phyloP scores from a whole-genome alignment of 2,888 invertebrate genomes.

The Choristoneura rosaceana region DNA sequence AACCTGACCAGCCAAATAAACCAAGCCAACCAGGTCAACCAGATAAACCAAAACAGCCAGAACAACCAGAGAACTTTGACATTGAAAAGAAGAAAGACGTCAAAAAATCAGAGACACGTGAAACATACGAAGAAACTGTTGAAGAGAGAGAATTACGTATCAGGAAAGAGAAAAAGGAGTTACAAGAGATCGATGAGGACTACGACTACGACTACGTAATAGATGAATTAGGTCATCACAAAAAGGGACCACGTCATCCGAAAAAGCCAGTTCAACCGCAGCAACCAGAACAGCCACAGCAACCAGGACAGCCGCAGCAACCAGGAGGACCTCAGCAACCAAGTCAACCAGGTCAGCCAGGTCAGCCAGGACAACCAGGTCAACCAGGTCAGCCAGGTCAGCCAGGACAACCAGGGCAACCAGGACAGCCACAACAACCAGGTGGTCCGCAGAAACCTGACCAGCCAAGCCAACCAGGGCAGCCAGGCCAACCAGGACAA shows the following conservation, averaged over 20 bases:
- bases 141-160: no score
- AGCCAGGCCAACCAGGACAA: not conserved
- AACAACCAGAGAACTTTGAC: no score
- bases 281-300: not conserved
- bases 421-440: not conserved
- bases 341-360: not conserved
- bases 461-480: not conserved
- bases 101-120: no score
- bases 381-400: slow-evolving; percentile 11
- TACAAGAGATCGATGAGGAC: no score
- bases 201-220: no score
- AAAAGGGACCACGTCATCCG: not conserved
- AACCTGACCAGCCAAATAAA: not conserved
- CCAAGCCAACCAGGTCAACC: not conserved
- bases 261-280: not conserved
- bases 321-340: not conserved
- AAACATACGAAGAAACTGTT: no score
- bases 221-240: no score
- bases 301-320: not conserved
- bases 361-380: not conserved
- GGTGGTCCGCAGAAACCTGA: not conserved
- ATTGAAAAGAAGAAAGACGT: no score
- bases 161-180: no score
- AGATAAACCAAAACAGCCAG: not conserved
- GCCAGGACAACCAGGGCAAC: not conserved